Evolutionary conservation across 2,113 vertebrate genomes (phyloP).

Genomic region (Melanerpes aurifrons): DNA sequence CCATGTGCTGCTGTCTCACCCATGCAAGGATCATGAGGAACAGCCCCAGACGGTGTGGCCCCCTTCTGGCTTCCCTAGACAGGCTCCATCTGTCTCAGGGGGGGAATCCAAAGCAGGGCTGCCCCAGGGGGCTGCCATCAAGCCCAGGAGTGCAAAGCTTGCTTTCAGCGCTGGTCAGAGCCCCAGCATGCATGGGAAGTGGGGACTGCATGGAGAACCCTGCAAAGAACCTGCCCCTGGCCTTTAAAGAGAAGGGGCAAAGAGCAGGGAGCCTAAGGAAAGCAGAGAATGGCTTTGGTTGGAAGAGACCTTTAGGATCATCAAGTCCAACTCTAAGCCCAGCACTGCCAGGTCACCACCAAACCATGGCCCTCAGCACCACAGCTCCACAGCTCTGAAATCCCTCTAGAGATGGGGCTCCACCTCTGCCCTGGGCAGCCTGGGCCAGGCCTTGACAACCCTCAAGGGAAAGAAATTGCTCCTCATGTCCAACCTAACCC

Average conservation of each 20-base stretch:
- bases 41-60: neutral
- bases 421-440: no score
- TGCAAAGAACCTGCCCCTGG: neutral
- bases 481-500: no score
- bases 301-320: no score
- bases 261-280: neutral
- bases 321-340: neutral
- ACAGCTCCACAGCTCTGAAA: neutral
- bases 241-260: neutral
- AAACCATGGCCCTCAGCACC: neutral
- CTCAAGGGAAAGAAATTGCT: no score
- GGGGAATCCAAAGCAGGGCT: neutral
- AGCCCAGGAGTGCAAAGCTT: neutral
- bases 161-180: neutral
- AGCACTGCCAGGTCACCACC: neutral
- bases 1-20: fast-evolving
- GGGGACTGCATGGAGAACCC: neutral
- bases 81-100: neutral
- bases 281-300: neutral
- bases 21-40: neutral
- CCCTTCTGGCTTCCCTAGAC: neutral
- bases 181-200: neutral
- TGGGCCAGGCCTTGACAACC: no score
- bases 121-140: neutral
- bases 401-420: neutral